Base-by-base conservation (phyloP, 2,888 invertebrate species). In the Oligia strigilis region DNA sequence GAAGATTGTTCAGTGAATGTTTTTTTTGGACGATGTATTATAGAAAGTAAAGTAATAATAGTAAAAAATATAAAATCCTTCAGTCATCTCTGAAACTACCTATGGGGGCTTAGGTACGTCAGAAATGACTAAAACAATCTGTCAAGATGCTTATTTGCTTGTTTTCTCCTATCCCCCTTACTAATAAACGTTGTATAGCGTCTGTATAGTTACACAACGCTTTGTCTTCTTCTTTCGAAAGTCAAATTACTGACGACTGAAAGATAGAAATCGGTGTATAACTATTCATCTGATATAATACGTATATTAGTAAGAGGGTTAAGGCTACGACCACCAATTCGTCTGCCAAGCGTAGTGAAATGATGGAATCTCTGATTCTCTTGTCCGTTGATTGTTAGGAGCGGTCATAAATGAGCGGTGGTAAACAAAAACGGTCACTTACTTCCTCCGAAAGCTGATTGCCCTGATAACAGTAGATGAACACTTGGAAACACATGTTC, bases 401-500 rank as follows among this genome's bases (percentile, higher is more conserved):
- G 64, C 8, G 36, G 8, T 64, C 29, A 2, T 6, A 8, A 36
- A 17, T 17, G 29, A 36, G 14, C 17, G 11, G 9, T 19, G 36
- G 19, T 65, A 65, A 65, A 23, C 2, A 0, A 40, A 23, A 40
- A 40, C 40, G 11, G 40, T 13, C 40, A 65, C 65, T 65, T 65
- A 65, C 65, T 94, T 97, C 96, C 81, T 94, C 94, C 17, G 95
- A 93, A 0, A 97, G 92, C 77, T 97, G 94, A 71, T 96, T 96
- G n/a, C 97, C 97, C 86, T 97, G 97, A 87, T 97, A 97, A 82
- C 97, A 97, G 90, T 97, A 97, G 29, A 97, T 91, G 89, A 97
- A 97, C 9, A 97, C 95, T 92, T 97, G 97, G 77, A 94, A 96
- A 82, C 94, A 93, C 97, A 97, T 97, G 85, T 96, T 96, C 52